Evolutionary conservation across 2,113 vertebrate genomes (phyloP).

Genomic region (Illadopsis cleaveri): DNA sequence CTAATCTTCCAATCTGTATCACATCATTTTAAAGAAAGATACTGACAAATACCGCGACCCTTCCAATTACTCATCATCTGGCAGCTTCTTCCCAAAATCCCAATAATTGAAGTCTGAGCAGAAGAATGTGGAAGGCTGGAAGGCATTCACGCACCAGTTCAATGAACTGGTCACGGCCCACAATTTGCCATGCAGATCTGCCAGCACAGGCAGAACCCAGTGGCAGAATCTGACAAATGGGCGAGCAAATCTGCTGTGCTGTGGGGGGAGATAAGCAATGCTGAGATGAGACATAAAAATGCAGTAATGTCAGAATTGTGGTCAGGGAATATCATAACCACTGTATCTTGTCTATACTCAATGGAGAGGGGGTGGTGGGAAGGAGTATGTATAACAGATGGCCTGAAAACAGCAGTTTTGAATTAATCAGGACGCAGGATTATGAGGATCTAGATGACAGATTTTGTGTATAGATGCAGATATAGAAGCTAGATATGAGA

Average conservation of each 20-base stretch:
- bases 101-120: not conserved
- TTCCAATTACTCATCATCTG: not conserved
- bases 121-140: not conserved
- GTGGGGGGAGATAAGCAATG: not conserved
- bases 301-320: not conserved
- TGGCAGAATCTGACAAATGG: conserved; percentile 38
- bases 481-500: not conserved
- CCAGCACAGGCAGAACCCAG: not conserved
- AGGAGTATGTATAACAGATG: conserved; percentile 38
- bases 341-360: not conserved
- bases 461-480: conserved; percentile 48
- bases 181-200: not conserved
- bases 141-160: not conserved
- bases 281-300: not conserved
- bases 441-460: conserved; percentile 37
- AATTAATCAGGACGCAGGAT: conserved; percentile 50
- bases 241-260: not conserved
- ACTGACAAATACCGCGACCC: not conserved
- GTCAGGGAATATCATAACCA: not conserved
- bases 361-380: rapidly evolving
- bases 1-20: not conserved
- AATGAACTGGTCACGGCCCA: not conserved
- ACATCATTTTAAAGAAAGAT: not conserved
- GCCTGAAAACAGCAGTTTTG: conserved; percentile 26
- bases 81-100: not conserved